Evolutionary conservation across 2,888 invertebrate genomes (phyloP).

Genomic region (Nomada ferruginata): DNA sequence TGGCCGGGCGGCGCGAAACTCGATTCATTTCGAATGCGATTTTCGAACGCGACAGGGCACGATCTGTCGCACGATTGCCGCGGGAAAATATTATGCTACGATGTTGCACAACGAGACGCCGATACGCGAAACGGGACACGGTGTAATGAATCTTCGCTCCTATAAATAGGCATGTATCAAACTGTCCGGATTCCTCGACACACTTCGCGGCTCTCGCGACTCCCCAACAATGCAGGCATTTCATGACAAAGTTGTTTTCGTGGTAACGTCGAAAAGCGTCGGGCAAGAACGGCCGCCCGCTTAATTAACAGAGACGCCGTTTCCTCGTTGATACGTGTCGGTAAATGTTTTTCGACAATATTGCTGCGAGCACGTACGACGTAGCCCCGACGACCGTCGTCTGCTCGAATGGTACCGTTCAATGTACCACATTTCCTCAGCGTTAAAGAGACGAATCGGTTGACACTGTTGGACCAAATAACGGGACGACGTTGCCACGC

Average conservation of each 20-base stretch:
- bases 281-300: too few species aligned
- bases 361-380: background rate
- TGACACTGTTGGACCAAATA: constrained; percentile 66
- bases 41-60: background rate
- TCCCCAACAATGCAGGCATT: constrained; percentile 16
- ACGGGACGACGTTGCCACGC: constrained; percentile 59
- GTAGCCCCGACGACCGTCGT: constrained; percentile 17
- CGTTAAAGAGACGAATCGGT: constrained; percentile 61
- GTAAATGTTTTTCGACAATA: background rate
- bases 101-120: constrained; percentile 46
- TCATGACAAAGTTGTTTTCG: background rate
- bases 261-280: background rate
- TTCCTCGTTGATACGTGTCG: background rate
- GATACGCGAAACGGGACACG: constrained; percentile 49
- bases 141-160: constrained; percentile 53
- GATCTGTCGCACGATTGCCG: background rate
- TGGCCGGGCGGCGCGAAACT: background rate
- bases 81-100: constrained; percentile 34
- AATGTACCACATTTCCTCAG: constrained; percentile 69
- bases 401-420: constrained; percentile 70
- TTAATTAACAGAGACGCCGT: background rate
- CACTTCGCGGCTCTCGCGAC: constrained; percentile 14
- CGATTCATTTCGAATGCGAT: background rate
- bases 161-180: constrained; percentile 58
- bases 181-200: constrained; percentile 46